These are phyloP conservation scores for Kuschelorhynchus macadamiae DNA, from an alignment of 2,888 invertebrate genomes.

Conservation along the genomic window DNA sequence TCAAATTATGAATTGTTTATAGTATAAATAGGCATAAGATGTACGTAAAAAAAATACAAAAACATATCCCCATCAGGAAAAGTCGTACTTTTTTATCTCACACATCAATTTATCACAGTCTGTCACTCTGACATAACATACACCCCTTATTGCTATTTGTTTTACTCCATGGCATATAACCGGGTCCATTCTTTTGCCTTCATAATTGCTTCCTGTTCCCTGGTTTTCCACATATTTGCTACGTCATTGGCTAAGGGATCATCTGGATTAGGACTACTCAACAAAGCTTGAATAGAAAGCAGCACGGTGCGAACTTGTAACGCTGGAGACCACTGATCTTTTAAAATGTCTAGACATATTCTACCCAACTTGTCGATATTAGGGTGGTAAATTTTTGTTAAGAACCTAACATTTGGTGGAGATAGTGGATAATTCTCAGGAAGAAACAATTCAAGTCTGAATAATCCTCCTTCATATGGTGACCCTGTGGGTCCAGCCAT, in stretches of 20 bases:
- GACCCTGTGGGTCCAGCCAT: slow-evolving; percentile 95
- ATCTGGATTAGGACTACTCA: slow-evolving; percentile 97
- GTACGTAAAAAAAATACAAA: no score
- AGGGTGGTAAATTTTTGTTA: slow-evolving; percentile 99
- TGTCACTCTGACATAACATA: slow-evolving; percentile 52
- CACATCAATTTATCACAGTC: slow-evolving; percentile 57
- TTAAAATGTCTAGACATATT: slow-evolving; percentile 99
- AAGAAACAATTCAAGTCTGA: slow-evolving; percentile 97
- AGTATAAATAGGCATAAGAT: no score
- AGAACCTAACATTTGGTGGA: slow-evolving; percentile 99
- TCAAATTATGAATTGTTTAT: no score
- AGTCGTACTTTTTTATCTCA: background rate
- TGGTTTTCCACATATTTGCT: slow-evolving; percentile 98
- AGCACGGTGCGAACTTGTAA: slow-evolving; percentile 99
- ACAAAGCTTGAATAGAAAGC: slow-evolving; percentile 96
- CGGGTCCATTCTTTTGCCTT: slow-evolving; percentile 96
- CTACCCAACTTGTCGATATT: slow-evolving; percentile 99
- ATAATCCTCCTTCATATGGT: slow-evolving; percentile 98
- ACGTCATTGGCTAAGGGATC: slow-evolving; percentile 99
- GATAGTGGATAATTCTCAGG: slow-evolving; percentile 99
- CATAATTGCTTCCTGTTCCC: slow-evolving; percentile 96
- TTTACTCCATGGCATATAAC: slow-evolving; percentile 78
- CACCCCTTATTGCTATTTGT: slow-evolving; percentile 15
- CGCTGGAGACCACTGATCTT: slow-evolving; percentile 99
- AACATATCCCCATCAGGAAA: background rate